Percentiles rank a stretch among this genome's conserved stretches.
phyloP scores from a whole-genome alignment of 2,888 invertebrate species.

The Ethmia dodecea region DNA sequence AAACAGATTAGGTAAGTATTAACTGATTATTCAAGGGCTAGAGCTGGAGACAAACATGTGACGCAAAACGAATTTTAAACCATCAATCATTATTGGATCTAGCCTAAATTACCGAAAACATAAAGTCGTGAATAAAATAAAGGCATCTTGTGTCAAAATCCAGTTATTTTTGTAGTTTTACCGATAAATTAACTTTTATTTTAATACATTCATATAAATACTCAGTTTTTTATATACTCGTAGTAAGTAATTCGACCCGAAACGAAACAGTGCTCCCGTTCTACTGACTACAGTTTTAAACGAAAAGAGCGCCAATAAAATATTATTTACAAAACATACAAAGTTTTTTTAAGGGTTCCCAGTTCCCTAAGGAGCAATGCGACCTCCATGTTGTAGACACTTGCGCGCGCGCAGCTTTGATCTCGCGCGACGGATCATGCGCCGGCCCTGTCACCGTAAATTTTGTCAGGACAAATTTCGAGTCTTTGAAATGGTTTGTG shows the following conservation, averaged over 20 bases:
- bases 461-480: slow-evolving; percentile 71
- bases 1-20: too few relatives aligned
- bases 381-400: slow-evolving; percentile 55
- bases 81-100: too few relatives aligned
- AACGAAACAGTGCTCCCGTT: too few relatives aligned
- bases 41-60: too few relatives aligned
- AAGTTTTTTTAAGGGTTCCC: slow-evolving; percentile 55
- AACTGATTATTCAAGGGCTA: too few relatives aligned
- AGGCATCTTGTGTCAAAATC: too few relatives aligned
- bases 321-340: slow-evolving; percentile 69
- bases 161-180: too few relatives aligned
- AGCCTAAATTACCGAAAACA: too few relatives aligned
- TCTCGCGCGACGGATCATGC: slow-evolving; percentile 34
- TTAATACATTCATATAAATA: neutral
- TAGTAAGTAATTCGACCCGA: too few relatives aligned
- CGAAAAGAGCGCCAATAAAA: slow-evolving; percentile 44
- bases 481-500: slow-evolving; percentile 70
- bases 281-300: neutral
- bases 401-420: slow-evolving; percentile 38
- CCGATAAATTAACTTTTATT: neutral
- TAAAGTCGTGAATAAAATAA: too few relatives aligned
- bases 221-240: too few relatives aligned
- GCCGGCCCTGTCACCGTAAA: slow-evolving; percentile 51
- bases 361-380: slow-evolving; percentile 53
- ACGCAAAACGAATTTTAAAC: too few relatives aligned